Base-by-base conservation (phyloP, 2,797 vertebrate species). In the Scleropages formosus region DNA sequence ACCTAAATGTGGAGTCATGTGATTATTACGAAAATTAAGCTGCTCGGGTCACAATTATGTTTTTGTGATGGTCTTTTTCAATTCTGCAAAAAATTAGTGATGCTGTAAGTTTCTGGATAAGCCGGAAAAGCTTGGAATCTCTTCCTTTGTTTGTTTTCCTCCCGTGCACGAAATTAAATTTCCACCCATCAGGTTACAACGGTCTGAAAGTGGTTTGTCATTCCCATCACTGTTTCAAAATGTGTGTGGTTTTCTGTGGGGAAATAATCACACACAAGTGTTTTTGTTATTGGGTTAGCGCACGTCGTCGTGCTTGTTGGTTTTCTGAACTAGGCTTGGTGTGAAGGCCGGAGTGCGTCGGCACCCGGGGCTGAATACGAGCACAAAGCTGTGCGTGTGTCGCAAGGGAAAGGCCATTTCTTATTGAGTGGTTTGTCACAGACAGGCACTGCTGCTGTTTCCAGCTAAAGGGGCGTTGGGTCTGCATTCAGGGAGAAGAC, bases 241-340 rank as follows among this genome's bases (percentile, higher is more conserved):
- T 31, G 31, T 39, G 31, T 39, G 31, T 6, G 31, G 31, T 49
- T 6, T 77, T 80, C 79, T 83, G 74, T 78, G 81, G 85, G 85
- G 86, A 88, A 84, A 84, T 87, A 84, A 85, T 82, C 80, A 70
- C 86, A 87, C 85, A 89, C 87, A 88, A 88, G 89, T 39, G 31
- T 39, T 39, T 39, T 39, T 39, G 31, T 39, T 39, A 39, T 31
- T 39, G 31, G 88, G 86, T 87, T 89, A 88, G 90, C 90, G 85
- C 90, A 81, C 85, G 81, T 78, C 74, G 39, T 84, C 79, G 79
- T 78, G 77, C 81, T 83, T 85, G 80, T 80, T 70, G 73, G 79
- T 80, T 79, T 77, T 84, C 85, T 88, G 84, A 90, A 85, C 81
- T 82, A 84, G 83, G 79, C 31, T 39, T 31, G 31, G n/a, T n/a